Percentiles rank a stretch among this genome's conserved stretches.
phyloP scores from a whole-genome alignment of 2,113 vertebrate genomes.

The Apodemus speciosus region DNA sequence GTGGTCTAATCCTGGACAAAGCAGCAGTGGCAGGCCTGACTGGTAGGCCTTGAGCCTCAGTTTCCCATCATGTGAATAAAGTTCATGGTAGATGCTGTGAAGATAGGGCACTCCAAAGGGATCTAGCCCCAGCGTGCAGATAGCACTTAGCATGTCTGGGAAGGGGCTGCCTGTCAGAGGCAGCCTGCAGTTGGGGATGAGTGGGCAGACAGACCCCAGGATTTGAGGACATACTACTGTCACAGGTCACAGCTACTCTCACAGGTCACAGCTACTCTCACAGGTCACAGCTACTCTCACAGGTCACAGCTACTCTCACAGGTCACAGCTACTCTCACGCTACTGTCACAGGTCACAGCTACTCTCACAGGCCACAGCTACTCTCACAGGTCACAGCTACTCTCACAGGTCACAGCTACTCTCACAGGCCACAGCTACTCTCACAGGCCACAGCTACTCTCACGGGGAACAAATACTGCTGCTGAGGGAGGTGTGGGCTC shows the following conservation, averaged over 20 bases:
- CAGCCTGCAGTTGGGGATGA: not conserved
- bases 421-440: too few species aligned
- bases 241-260: not conserved
- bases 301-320: not conserved
- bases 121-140: too few species aligned
- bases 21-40: not conserved
- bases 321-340: too few species aligned
- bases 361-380: not conserved
- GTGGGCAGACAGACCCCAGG: not conserved
- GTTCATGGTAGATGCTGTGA: not conserved
- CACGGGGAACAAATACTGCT: not conserved
- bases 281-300: not conserved
- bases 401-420: not conserved
- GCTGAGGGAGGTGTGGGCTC: not conserved
- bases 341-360: not conserved
- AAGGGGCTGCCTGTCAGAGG: not conserved
- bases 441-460: too few species aligned
- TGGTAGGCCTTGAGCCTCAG: not conserved
- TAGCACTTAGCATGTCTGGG: not conserved
- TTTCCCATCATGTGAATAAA: not conserved
- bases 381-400: not conserved
- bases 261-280: too few species aligned
- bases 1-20: not conserved
- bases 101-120: not conserved
- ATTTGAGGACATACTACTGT: not conserved